Conservation (phyloP, 2,888 invertebrate species). For the Oscheius myriophilus region DNA sequence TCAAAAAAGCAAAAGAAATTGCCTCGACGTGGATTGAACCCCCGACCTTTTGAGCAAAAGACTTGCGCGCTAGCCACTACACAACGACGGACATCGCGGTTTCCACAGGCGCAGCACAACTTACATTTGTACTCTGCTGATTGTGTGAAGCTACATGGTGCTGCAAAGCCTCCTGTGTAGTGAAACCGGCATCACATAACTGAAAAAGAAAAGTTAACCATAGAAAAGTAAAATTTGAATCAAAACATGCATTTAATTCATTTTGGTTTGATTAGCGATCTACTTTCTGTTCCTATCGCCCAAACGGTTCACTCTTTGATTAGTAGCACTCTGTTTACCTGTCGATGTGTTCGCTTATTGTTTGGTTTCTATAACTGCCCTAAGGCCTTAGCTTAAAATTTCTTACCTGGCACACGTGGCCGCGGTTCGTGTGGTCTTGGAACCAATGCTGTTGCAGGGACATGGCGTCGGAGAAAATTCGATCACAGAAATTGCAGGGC, state of each 20-base stretch:
- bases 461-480: constrained; percentile 29
- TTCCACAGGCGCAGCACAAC: no score
- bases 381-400: background rate
- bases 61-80: no score
- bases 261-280: background rate
- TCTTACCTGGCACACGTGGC: constrained; percentile 72
- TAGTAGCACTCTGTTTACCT: constrained; percentile 3
- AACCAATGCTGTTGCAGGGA: constrained; percentile 53
- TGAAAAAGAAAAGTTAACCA: constrained; percentile 54
- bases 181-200: constrained; percentile 74
- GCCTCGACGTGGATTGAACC: no score
- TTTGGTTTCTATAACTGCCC: background rate
- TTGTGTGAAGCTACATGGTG: constrained; percentile 72
- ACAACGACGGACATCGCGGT: no score
- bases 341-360: constrained; percentile 2
- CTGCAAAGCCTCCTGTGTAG: constrained; percentile 72
- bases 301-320: background rate
- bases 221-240: background rate
- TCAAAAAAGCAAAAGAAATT: no score
- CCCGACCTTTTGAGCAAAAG: no score
- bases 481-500: constrained; percentile 14
- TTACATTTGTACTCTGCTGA: constrained; percentile 25
- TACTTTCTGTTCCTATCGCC: background rate
- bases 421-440: constrained; percentile 71
- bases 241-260: background rate